These are phyloP conservation scores for Lobophora halterata DNA, from an alignment of 2,888 invertebrate genomes.

Conservation along the genomic window DNA sequence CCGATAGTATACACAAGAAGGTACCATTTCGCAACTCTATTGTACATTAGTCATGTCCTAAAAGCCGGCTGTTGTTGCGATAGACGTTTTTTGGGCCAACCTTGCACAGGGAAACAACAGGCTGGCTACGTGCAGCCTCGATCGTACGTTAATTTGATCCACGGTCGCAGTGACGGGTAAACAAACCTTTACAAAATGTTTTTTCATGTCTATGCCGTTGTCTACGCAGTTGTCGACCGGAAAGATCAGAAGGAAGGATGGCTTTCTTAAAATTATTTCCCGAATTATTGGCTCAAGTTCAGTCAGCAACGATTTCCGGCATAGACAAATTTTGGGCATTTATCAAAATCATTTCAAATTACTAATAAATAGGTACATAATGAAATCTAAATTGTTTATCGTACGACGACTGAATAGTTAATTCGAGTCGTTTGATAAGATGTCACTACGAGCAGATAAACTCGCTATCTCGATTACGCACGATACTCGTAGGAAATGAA, in stretches of 20 bases:
- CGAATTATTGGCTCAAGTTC: constrained; percentile 15
- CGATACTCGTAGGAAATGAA: constrained; percentile 71
- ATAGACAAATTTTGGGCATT: constrained; percentile 14
- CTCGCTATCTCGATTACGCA: constrained; percentile 66
- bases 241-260: constrained; percentile 22
- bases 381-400: constrained; percentile 52
- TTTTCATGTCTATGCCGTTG: constrained; percentile 40
- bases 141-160: constrained; percentile 59
- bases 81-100: constrained; percentile 62
- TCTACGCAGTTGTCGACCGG: constrained; percentile 27
- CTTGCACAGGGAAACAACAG: constrained; percentile 54
- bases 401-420: constrained; percentile 53
- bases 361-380: constrained; percentile 51
- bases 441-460: constrained; percentile 59
- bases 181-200: constrained; percentile 50
- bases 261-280: constrained; percentile 25
- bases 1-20: constrained; percentile 31
- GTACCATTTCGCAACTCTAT: constrained; percentile 56
- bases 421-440: constrained; percentile 64
- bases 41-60: constrained; percentile 73
- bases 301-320: constrained; percentile 22
- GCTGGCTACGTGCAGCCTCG: constrained; percentile 71
- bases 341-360: constrained; percentile 48
- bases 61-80: constrained; percentile 54
- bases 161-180: constrained; percentile 58